These are phyloP conservation scores for Pelodiscus sinensis DNA, from an alignment of 2,113 vertebrate species.

Conservation along the genomic window DNA sequence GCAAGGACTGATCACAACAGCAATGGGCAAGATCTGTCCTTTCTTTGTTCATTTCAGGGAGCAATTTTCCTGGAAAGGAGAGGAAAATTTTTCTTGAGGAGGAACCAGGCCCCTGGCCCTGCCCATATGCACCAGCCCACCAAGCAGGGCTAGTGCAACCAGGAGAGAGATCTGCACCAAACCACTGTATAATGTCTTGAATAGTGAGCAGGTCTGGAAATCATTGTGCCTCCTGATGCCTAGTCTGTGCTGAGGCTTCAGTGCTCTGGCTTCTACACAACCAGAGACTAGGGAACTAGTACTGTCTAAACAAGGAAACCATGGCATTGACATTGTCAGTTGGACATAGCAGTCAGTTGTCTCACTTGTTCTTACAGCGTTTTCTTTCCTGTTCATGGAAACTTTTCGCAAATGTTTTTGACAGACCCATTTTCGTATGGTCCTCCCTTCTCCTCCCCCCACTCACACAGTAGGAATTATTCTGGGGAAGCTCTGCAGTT, in stretches of 20 bases:
- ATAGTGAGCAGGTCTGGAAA: rapidly evolving
- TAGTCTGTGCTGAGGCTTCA: neutral
- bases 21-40: neutral
- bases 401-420: neutral
- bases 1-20: neutral
- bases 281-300: rapidly evolving
- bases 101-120: neutral
- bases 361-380: neutral
- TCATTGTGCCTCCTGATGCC: neutral
- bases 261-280: neutral
- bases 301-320: neutral
- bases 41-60: neutral
- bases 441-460: too few relatives aligned
- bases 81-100: neutral
- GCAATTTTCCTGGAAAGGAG: neutral
- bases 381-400: too few relatives aligned
- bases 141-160: neutral
- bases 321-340: rapidly evolving
- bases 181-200: neutral
- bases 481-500: neutral
- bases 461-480: neutral
- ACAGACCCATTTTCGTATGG: neutral
- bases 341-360: neutral
- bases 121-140: neutral
- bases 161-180: rapidly evolving